Evolutionary conservation across 2,113 vertebrate genomes (phyloP), one percentile per base, ranked within the genome.

Genomic region (Glareola pratincola): DNA sequence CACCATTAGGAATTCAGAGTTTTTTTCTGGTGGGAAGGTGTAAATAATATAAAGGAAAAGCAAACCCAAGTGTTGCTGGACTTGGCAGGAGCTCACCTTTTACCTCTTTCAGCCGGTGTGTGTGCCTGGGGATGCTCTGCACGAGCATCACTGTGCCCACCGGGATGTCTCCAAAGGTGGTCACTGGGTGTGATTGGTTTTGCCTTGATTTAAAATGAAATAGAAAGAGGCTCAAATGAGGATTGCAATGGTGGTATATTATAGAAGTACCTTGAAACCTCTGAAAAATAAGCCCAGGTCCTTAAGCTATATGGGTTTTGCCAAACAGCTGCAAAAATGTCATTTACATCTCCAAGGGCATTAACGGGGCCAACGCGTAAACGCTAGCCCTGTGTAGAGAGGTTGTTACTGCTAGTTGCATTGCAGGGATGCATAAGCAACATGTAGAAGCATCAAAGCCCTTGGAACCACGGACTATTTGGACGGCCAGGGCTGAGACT

Each of bases 131-230:
- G 36, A 16, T 47, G 39, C 21, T 88, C 71, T 67, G 37, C 45
- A 24, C 0, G 5, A 78, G 13, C 51, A 54, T 12, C 19, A 11
- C 24, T 0, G 0, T 19, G 26, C 26, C 26, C 21, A 27, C 30
- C 0, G 2, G 3, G 3, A 3, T 15, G 15, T 17, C 64, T 32
- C 45, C 32, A 20, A 62, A 16, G 1, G 2, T 12, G 27, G 41
- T 39, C 22, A 12, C 29, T 14, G 19, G 3, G 4, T 13, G 3
- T 27, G 43, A 36, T 74, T 8, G 5, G 15, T 41, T 77, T 48
- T 80, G 10, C 10, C 23, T 50, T 68, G 62, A 8, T 59, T 36
- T 73, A 7, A 80, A 84, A 29, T 32, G 4, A 43, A 56, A 17
- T 14, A 51, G 11, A 8, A 79, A 72, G 29, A 64, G 4, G 2